Base-by-base conservation (phyloP, 2,888 invertebrate genomes). In the Clitarchus hookeri region DNA sequence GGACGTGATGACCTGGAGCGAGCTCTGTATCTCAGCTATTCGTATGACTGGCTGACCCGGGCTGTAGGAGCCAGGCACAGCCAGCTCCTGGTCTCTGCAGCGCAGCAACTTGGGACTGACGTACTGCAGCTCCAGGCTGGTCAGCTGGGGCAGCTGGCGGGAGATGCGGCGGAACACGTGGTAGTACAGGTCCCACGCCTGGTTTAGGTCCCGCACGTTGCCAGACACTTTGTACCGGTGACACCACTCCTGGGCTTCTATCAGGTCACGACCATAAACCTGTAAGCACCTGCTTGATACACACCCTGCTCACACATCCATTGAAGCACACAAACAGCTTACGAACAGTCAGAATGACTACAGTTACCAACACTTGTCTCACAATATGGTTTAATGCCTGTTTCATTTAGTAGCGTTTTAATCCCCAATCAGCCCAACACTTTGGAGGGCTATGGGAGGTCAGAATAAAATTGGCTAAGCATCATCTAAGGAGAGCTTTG, bases 121-220 rank as follows among this genome's bases (percentile, higher is more conserved):
- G 91, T 99, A 99, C 90, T 99, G 98, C 89, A 98, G 92, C 92
- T 98, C 98, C 82, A 98, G 92, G 3, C 97, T 97, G 9, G 98
- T 98, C 79, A 98, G 92, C 91, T 97, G 97, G 6, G 98, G 98
- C 88, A 99, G 92, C 91, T 99, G 99, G 27, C 98, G 95, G 27
- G 98, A 97, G 91, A 99, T 99, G 89, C 98, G 95, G 48, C 99
- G 94, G 92, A 99, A 99, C 85, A 99, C 99, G 91, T 98, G 98
- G 92, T 99, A 99, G 92, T 99, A 99, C 77, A 99, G 93, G 91
- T 99, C 99, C 99, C 99, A 99, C 6, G 99, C 99, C 91, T 98
- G 98, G 91, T 98, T 98, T 88, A 99, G 92, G 90, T 99, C 99
- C 89, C 98, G 95, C 9, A 96, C 95, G 89, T 96, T 96, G 0